These are phyloP conservation scores for Propithecus perrieri DNA, from an alignment of 2,797 vertebrate genomes.

Conservation along the genomic window DNA sequence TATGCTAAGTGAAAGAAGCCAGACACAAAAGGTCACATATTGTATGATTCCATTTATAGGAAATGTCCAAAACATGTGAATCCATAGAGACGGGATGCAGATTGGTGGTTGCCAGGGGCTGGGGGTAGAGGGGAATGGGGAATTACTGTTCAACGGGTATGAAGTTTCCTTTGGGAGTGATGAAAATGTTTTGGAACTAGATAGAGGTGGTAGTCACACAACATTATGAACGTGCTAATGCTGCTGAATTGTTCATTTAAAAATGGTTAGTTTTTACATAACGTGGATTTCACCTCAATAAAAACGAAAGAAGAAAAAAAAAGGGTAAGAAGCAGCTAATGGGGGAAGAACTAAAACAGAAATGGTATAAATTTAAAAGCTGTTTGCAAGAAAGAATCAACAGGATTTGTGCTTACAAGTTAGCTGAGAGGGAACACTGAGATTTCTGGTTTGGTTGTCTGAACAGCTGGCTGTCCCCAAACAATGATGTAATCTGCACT, in stretches of 20 bases:
- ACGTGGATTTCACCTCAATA: background rate
- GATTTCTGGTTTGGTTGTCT: background rate
- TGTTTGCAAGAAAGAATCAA: background rate
- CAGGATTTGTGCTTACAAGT: background rate
- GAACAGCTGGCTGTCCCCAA: background rate
- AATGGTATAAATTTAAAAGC: slow-evolving; percentile 3
- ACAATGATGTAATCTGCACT: background rate
- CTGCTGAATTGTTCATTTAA: background rate
- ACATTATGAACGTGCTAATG: background rate
- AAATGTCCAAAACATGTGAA: background rate
- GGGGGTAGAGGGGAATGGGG: background rate
- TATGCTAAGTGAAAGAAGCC: background rate
- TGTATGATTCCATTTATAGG: background rate
- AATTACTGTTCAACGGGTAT: background rate
- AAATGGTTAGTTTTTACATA: background rate
- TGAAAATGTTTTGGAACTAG: background rate
- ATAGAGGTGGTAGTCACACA: background rate
- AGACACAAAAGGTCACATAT: background rate
- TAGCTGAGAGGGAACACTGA: background rate
- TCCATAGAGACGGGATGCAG: background rate
- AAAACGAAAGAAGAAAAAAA: background rate
- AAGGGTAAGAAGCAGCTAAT: background rate
- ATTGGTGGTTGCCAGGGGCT: background rate
- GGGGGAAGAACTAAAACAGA: background rate
- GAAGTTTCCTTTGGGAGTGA: background rate